Base-by-base conservation (phyloP, 1,140 invertebrate species). In the Bradysia coprophila region DNA sequence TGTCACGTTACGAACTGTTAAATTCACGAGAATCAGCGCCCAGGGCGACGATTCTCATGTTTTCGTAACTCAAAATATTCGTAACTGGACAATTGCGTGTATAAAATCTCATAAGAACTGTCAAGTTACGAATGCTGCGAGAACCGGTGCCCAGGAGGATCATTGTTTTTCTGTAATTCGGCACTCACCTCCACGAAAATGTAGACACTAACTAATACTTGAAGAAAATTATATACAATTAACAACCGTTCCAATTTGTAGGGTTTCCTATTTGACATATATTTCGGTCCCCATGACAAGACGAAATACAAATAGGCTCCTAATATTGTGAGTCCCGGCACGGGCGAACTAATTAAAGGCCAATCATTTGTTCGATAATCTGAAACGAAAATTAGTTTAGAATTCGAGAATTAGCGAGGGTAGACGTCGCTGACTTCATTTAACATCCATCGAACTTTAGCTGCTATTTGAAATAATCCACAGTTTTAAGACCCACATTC, bases 341-440 rank as follows among this genome's bases (percentile, higher is more conserved):
- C 60, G 1, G 83, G 84, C 3, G 77, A 76, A 18, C 68, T 67
- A 61, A 91, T 82, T 11, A 92, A 60, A 45, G 83, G 78, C 86
- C 86, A 91, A 47, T 87, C 73, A 48, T 76, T 81, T 28, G 86
- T 86, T 49, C 88, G 71, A 4, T 70, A 69, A 73, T 89, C 84
- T 85, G 57, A 34, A 65, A 23, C 6, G 2, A 5, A 23, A 22
- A 39, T 23, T 3, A 22, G 3, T 10, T 13, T 9, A 22, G 6
- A 39, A 38, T 38, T 36, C 46, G 43, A 44, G 39, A 46, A 23
- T 15, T 41, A 44, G 46, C 45, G 44, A 40, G 40, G 10, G 32
- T 34, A 9, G n/a, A 13, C n/a, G 18, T 34, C 21, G 16, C 3
- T 33, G 36, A 22, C n/a, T 38, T 45, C 24, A 34, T 9, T 15